Evolutionary conservation across 2,888 invertebrate species (phyloP).

Genomic region (Kuschelorhynchus macadamiae): DNA sequence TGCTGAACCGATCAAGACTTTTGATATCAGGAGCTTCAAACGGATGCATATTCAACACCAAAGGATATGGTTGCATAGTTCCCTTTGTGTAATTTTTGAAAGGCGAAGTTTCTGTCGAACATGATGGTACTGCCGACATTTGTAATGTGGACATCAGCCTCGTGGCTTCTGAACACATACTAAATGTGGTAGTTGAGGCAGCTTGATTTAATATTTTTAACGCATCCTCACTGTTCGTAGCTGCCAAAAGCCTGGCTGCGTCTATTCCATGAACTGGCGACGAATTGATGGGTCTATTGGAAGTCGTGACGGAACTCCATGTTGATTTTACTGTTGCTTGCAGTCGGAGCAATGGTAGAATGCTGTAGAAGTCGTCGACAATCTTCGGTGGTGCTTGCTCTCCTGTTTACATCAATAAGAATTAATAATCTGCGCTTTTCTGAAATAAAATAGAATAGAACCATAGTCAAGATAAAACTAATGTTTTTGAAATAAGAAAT

Average conservation of each 20-base stretch:
- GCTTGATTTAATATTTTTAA: constrained; percentile 68
- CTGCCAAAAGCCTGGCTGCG: constrained; percentile 67
- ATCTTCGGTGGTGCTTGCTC: constrained; percentile 74
- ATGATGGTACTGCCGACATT: constrained; percentile 77
- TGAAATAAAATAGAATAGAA: constrained; percentile 43
- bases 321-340: constrained; percentile 65
- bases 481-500: too few species aligned
- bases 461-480: too few species aligned
- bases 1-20: constrained; percentile 64
- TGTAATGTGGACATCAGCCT: constrained; percentile 82
- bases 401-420: constrained; percentile 48
- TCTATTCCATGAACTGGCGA: constrained; percentile 65
- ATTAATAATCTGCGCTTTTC: constrained; percentile 46
- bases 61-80: constrained; percentile 71
- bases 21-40: constrained; percentile 68
- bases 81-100: constrained; percentile 73
- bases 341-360: constrained; percentile 66
- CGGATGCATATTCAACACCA: constrained; percentile 64
- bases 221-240: constrained; percentile 68
- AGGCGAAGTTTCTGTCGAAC: constrained; percentile 66
- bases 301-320: constrained; percentile 51
- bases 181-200: constrained; percentile 71
- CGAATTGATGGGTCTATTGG: constrained; percentile 36
- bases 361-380: constrained; percentile 73
- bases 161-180: constrained; percentile 81